These are phyloP conservation scores for Rhagonycha lutea DNA, from an alignment of 2,888 invertebrate genomes.

Conservation along the genomic window DNA sequence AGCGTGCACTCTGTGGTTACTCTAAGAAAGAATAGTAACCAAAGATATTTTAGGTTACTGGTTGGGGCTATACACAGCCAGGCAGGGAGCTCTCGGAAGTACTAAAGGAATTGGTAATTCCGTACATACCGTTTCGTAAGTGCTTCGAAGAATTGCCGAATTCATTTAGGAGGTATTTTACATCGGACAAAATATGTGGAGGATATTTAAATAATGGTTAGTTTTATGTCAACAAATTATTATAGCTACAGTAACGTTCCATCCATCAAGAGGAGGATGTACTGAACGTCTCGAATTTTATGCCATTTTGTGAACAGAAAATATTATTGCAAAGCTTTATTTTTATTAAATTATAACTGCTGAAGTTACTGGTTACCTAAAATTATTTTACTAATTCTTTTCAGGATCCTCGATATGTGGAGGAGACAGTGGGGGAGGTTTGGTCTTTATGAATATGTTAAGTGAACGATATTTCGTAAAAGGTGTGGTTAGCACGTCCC, in stretches of 20 bases:
- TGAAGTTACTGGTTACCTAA: too few species aligned
- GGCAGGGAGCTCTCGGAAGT: not conserved
- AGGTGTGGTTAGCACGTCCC: not conserved
- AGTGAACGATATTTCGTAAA: not conserved
- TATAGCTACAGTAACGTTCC: not conserved
- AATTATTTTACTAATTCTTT: too few species aligned
- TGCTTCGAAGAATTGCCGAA: not conserved
- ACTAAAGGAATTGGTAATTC: not conserved
- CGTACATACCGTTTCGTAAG: not conserved
- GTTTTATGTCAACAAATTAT: not conserved
- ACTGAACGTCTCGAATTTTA: too few species aligned
- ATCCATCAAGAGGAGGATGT: too few species aligned
- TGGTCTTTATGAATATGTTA: not conserved
- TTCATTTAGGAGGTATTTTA: not conserved
- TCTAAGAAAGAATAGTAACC: too few species aligned
- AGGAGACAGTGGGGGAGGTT: not conserved
- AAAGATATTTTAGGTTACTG: not conserved
- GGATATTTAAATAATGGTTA: not conserved
- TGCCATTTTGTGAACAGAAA: too few species aligned
- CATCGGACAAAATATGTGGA: not conserved
- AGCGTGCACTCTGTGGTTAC: too few species aligned
- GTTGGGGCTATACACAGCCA: not conserved
- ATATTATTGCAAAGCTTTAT: too few species aligned
- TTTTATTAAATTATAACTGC: too few species aligned
- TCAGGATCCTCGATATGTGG: not conserved